phyloP scores from a whole-genome alignment of 1,140 invertebrate genomes.

The Eurosta solidaginis region DNA sequence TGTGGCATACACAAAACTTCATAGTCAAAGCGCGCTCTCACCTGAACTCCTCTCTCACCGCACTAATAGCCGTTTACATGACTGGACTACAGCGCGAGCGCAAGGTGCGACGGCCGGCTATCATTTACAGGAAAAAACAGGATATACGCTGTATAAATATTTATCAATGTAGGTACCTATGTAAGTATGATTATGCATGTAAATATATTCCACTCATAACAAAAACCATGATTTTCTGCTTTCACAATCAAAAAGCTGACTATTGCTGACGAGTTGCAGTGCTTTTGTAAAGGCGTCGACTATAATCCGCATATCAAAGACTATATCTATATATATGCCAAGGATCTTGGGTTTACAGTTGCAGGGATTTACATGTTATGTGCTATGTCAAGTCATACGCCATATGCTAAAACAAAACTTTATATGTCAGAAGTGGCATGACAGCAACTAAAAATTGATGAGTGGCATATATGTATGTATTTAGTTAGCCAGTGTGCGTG shows the following conservation, averaged over 20 bases:
- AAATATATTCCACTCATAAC: not conserved
- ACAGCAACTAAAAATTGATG: not conserved
- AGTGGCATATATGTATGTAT: no score
- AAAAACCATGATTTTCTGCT: not conserved
- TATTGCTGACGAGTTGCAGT: not conserved
- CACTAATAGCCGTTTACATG: not conserved
- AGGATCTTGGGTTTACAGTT: not conserved
- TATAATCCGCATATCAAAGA: conserved; percentile 16
- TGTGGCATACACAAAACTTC: not conserved
- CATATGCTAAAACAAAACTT: not conserved
- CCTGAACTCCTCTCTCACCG: not conserved
- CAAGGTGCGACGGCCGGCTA: not conserved
- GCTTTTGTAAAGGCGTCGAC: no score
- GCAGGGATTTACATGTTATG: not conserved
- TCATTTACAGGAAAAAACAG: not conserved
- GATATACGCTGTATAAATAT: no score
- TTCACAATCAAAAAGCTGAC: not conserved
- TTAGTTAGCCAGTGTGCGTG: not conserved
- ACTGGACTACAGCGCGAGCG: not conserved
- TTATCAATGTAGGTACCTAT: no score
- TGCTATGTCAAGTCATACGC: not conserved
- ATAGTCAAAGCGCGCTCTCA: not conserved
- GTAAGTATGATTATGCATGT: not conserved
- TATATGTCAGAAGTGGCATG: not conserved
- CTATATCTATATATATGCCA: not conserved